Evolutionary conservation across 2,113 vertebrate genomes (phyloP).

Genomic region (Epinephelus fuscoguttatus): DNA sequence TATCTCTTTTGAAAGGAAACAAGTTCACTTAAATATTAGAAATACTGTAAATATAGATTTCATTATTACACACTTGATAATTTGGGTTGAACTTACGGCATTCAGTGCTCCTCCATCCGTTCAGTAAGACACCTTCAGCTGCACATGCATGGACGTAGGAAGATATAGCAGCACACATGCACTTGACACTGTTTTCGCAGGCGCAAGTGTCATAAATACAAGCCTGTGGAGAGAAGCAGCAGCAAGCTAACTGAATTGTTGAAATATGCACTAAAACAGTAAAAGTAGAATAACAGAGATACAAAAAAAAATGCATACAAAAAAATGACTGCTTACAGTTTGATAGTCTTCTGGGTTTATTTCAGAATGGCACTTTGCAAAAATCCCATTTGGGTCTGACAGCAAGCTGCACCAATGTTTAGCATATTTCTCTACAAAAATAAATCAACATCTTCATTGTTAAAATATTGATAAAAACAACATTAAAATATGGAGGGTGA

Average conservation of each 20-base stretch:
- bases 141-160: constrained; percentile 89
- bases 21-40: background rate
- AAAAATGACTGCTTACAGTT: constrained; percentile 79
- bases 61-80: background rate
- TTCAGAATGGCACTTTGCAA: constrained; percentile 88
- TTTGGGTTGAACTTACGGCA: constrained; percentile 80
- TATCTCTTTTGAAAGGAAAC: constrained; percentile 80
- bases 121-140: constrained; percentile 81
- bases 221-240: constrained; percentile 77
- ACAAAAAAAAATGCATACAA: background rate
- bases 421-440: constrained; percentile 89
- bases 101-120: constrained; percentile 82
- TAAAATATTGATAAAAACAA: background rate
- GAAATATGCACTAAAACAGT: background rate
- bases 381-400: constrained; percentile 80
- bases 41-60: background rate
- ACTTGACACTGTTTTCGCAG: constrained; percentile 89
- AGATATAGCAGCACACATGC: constrained; percentile 90
- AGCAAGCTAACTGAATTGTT: background rate
- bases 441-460: background rate
- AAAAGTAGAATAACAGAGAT: background rate
- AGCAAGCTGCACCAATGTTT: constrained; percentile 89
- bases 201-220: constrained; percentile 93
- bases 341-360: constrained; percentile 86
- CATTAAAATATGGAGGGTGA: background rate